Evolutionary conservation across 2,888 invertebrate species (phyloP), one percentile per base, ranked within the genome.

Genomic region (Mesopsocus fuscifrons): DNA sequence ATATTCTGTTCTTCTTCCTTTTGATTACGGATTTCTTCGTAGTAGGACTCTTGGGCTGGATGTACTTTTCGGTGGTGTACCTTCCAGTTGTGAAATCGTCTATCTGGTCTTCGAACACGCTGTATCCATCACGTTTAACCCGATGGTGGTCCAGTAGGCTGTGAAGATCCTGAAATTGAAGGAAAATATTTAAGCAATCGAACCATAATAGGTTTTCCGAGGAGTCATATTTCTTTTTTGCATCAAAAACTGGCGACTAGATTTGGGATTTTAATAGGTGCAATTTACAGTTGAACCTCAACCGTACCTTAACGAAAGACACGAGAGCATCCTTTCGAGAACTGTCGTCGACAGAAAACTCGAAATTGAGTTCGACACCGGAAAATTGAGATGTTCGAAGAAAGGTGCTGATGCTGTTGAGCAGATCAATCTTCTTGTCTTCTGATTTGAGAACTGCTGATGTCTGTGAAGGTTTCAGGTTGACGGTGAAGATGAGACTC

Each of bases 301-400:
- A n/a, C 21, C 42, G 18, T 38, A 50, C 50, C 50, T 50, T 50
- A 43, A 49, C 33, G 8, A 49, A 43, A 8, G 45, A 43, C 2
- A 44, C 45, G 23, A 50, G 43, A 9, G 44, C 34, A 26, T 46
- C 45, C 41, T 47, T 50, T 2, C 42, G 40, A 26, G 34, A 34
- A 8, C 23, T 44, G 13, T 41, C 47, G 13, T 31, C 26, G 16
- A 41, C 18, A 9, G 23, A 32, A 41, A 42, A 48, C 13, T 21
- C 42, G 32, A 50, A 44, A 41, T 46, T 34, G 8, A 50, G 15
- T 41, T 50, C 50, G 9, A 50, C 33, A n/a, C 50, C 50, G 15
- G 48, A 41, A 21, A 50, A 40, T n/a, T 45, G 46, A 13, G 44
- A 41, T 13, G 43, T 35, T 6, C 40, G 34, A n/a, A 49, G 20